These are phyloP conservation scores for Epinephelus coioides DNA, from an alignment of 2,797 vertebrate genomes.

Conservation along the genomic window DNA sequence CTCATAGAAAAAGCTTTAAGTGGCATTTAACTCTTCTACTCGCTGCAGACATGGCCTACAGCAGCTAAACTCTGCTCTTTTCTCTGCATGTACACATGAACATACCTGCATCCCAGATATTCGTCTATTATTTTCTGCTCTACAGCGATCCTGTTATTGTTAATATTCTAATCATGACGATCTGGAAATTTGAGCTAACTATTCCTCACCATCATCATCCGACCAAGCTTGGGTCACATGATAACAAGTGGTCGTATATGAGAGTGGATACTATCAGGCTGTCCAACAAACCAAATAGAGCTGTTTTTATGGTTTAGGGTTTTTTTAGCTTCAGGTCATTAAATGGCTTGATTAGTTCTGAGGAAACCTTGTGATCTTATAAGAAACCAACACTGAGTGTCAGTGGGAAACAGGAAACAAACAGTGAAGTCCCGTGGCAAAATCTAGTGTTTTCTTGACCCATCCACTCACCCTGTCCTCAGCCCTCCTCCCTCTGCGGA, in stretches of 20 bases:
- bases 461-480: not conserved
- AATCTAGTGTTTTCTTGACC: not conserved
- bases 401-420: not conserved
- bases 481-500: not conserved
- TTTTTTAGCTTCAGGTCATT: too few species aligned
- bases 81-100: constrained; percentile 9
- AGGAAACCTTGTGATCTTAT: too few species aligned
- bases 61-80: constrained; percentile 26
- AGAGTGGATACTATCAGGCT: too few species aligned
- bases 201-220: too few species aligned
- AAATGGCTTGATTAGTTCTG: too few species aligned
- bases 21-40: constrained; percentile 72
- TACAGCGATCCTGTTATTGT: not conserved
- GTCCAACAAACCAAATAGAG: too few species aligned
- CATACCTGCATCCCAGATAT: constrained; percentile 6
- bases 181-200: not conserved
- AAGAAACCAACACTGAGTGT: too few species aligned
- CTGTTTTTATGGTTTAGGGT: too few species aligned
- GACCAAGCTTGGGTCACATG: too few species aligned
- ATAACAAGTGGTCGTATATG: too few species aligned
- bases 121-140: constrained; percentile 9
- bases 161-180: not conserved
- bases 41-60: constrained; percentile 44
- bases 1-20: constrained; percentile 71
- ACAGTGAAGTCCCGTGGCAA: not conserved